A percentile compares a stretch with the other conserved stretches of the same genome.
These are phyloP conservation scores for Helobdella robusta DNA, from an alignment of 2,888 invertebrate genomes.

Conservation along the genomic window DNA sequence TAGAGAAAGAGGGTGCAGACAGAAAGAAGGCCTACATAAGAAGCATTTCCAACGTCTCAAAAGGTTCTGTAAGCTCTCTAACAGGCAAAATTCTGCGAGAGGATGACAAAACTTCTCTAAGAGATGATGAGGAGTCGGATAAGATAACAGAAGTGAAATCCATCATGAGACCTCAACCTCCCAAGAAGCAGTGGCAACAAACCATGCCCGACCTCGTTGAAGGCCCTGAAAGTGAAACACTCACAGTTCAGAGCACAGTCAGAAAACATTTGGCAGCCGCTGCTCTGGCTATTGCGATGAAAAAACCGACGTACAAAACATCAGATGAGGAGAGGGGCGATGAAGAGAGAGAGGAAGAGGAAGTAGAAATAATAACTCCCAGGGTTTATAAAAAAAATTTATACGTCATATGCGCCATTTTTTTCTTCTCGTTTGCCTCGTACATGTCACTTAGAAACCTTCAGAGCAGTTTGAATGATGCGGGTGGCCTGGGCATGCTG, in stretches of 20 bases:
- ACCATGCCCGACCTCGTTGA: slow-evolving; percentile 37
- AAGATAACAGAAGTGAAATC: slow-evolving; percentile 18
- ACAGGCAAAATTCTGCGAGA: slow-evolving; percentile 1
- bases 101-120: background rate
- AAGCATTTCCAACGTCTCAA: slow-evolving; percentile 8
- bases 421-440: slow-evolving; percentile 39
- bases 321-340: background rate
- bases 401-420: slow-evolving; percentile 37
- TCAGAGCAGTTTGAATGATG: slow-evolving; percentile 44
- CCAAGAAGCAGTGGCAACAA: slow-evolving; percentile 29
- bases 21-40: background rate
- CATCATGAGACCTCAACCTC: background rate
- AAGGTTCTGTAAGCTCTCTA: slow-evolving; percentile 9
- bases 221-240: slow-evolving; percentile 34
- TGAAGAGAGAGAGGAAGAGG: background rate
- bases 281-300: slow-evolving; percentile 26
- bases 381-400: slow-evolving; percentile 39
- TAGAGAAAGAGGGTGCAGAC: slow-evolving; percentile 5
- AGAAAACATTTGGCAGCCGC: slow-evolving; percentile 32
- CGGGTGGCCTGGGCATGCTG: slow-evolving; percentile 41
- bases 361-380: background rate
- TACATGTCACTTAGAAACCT: slow-evolving; percentile 43
- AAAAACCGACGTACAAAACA: background rate
- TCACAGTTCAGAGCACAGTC: slow-evolving; percentile 34
- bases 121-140: slow-evolving; percentile 18